A percentile compares a stretch with the other conserved stretches of the same genome.
These are phyloP conservation scores for Polylopha cassiicola DNA, from an alignment of 2,888 invertebrate genomes.

Conservation along the genomic window DNA sequence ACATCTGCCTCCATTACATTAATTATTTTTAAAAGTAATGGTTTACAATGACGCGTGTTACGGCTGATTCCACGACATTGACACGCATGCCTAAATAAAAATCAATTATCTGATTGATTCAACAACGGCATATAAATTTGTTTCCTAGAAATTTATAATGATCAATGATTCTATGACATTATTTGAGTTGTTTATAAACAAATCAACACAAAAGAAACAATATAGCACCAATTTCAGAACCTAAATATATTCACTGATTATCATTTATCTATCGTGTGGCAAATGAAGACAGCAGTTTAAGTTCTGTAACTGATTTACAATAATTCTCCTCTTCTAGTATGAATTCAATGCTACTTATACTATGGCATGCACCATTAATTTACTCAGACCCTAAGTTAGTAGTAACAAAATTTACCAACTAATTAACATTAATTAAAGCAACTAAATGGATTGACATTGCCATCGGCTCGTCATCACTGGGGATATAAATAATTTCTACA, in stretches of 20 bases:
- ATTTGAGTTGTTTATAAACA: constrained; percentile 26
- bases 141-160: constrained; percentile 16
- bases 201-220: constrained; percentile 43
- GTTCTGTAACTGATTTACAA: constrained; percentile 22
- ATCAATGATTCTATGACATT: constrained; percentile 14
- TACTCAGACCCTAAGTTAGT: constrained; percentile 59
- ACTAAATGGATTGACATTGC: constrained; percentile 23
- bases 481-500: constrained; percentile 14
- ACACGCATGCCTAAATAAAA: constrained; percentile 13
- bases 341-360: constrained; percentile 58
- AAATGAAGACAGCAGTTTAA: constrained; percentile 29
- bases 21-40: too few relatives aligned
- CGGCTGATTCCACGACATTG: too few relatives aligned
- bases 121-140: constrained; percentile 19
- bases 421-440: constrained; percentile 25
- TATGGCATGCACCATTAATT: constrained; percentile 69
- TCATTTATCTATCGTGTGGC: constrained; percentile 19
- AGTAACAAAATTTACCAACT: constrained; percentile 34
- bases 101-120: constrained; percentile 12
- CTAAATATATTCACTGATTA: constrained; percentile 30
- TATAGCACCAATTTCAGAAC: constrained; percentile 60
- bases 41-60: too few relatives aligned
- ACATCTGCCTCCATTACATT: too few relatives aligned
- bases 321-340: constrained; percentile 26
- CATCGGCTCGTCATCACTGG: constrained; percentile 20